Percentiles rank a stretch among this genome's conserved stretches.
Conservation (phyloP, 1,140 invertebrate species). For the Tigriopus japonicus region DNA sequence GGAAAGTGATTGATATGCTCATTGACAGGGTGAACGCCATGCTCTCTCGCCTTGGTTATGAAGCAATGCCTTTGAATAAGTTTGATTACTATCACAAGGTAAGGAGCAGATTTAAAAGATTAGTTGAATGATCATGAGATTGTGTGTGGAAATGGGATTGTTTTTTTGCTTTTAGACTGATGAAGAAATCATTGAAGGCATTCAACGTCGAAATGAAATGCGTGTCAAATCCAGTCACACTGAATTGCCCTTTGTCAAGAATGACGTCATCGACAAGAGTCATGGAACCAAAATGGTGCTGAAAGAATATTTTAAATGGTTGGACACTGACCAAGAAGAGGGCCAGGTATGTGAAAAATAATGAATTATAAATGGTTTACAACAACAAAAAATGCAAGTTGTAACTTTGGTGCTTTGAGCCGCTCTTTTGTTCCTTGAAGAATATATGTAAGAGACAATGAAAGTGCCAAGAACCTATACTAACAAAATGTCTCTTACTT, state of each 20-base stretch:
- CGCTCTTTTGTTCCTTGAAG: no score
- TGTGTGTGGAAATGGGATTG: no score
- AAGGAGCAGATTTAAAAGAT: no score
- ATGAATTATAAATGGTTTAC: not conserved
- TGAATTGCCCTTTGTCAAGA: not conserved
- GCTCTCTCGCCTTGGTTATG: not conserved
- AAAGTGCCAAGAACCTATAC: no score
- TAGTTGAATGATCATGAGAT: no score
- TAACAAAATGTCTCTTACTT: no score
- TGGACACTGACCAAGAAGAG: not conserved
- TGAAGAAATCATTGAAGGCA: not conserved
- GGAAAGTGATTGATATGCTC: not conserved
- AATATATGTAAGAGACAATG: no score
- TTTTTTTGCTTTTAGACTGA: not conserved
- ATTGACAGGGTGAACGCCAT: not conserved
- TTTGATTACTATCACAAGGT: not conserved
- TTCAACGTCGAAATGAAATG: not conserved
- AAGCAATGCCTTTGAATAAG: not conserved
- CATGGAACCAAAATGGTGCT: not conserved
- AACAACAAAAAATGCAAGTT: not conserved
- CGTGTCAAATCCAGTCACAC: not conserved
- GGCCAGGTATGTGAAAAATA: not conserved
- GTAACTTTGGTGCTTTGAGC: no score
- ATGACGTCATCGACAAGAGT: not conserved
- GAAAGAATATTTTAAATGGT: not conserved